Base-by-base conservation (phyloP, 2,797 vertebrate genomes). In the Triplophysa yarkandensis region DNA sequence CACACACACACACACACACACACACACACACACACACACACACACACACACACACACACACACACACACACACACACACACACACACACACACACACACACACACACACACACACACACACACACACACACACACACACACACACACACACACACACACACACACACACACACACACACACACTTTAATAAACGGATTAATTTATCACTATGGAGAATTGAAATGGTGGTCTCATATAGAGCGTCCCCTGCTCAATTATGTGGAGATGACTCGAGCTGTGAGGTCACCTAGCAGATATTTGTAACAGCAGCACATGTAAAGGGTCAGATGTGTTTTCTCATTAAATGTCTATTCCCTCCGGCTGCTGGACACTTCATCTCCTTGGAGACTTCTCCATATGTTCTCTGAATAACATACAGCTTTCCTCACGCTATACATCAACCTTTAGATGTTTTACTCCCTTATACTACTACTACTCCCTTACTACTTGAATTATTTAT, bases 261-360 rank as follows among this genome's bases (percentile, higher is more conserved):
- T 50, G 2, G 6, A 27, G 16, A 61, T 48, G 14, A 61, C 36
- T 36, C 10, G 3, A 17, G 32, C 32, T 21, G 70, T 2, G 50
- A 52, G 50, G 44, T 48, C 16, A 6, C 17, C 19, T 48, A 28
- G 8, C n/a, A 19, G 32, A 54, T 54, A 41, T 43, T 54, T 64
- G 25, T 44, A 13, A 50, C 19, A 25, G 28, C n/a, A 16, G 1
- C 6, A 23, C 28, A 10, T 52, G 63, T 28, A 63, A 50, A 72
- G 44, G 46, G 4, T 17, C 39, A 48, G 17, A 43, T 11, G 27
- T 0, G 23, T 36, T 54, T 62, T 48, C 43, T 68, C 46, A 61
- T 63, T 52, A 69, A 23, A 76, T 36, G 19, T 68, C 32, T 46
- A 39, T 65, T 72, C 34, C 48, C 36, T 74, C 28, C 27, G 58